phyloP scores from a whole-genome alignment of 2,113 vertebrate species.

The Tragelaphus strepsiceros region DNA sequence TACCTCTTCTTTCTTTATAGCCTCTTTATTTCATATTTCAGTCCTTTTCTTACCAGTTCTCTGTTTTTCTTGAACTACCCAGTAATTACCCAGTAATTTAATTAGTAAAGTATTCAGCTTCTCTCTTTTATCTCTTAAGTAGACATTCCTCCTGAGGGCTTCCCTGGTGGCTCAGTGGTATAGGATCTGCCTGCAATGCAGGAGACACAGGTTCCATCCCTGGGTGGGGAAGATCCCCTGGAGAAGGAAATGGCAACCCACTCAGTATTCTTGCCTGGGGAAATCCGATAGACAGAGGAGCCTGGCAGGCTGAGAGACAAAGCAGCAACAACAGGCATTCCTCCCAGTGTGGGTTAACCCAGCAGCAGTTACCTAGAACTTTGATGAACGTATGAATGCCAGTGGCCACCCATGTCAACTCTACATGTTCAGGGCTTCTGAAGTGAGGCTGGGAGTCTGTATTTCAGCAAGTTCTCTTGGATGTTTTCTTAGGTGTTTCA shows the following conservation, averaged over 20 bases:
- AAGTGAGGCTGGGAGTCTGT: background rate
- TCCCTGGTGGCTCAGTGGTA: background rate
- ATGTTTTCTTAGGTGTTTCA: slow-evolving; percentile 24
- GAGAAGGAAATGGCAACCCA: background rate
- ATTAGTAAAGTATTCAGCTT: background rate
- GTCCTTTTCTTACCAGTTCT: background rate
- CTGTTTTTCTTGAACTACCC: slow-evolving; percentile 27
- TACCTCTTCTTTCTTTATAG: background rate
- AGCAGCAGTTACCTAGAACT: background rate
- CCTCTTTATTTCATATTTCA: background rate
- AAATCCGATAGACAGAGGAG: background rate
- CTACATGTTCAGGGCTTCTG: background rate
- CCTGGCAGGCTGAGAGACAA: background rate
- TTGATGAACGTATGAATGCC: background rate
- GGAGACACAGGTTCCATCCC: background rate
- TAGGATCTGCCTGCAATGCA: background rate
- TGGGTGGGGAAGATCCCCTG: background rate
- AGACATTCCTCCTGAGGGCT: background rate
- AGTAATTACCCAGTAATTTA: background rate
- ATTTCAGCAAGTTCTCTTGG: background rate
- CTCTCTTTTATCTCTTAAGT: slow-evolving; percentile 4
- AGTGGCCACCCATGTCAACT: background rate
- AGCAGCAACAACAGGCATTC: background rate
- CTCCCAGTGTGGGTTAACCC: background rate
- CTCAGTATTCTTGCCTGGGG: background rate